phyloP scores from a whole-genome alignment of 2,113 vertebrate species.

The Trinectes maculatus region DNA sequence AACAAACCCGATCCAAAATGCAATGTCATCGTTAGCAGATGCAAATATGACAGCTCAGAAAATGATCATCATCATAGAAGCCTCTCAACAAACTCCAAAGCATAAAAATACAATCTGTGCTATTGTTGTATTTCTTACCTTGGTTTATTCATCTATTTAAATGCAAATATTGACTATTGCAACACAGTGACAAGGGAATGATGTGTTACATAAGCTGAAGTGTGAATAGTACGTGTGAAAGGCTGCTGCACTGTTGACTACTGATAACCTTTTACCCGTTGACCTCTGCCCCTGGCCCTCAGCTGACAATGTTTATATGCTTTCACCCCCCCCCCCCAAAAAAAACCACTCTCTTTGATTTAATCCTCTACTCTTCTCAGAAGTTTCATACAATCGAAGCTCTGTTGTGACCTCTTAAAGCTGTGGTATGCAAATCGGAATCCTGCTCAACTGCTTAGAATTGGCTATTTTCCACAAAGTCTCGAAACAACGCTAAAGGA shows the following conservation, averaged over 20 bases:
- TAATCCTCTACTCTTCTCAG: conserved; percentile 49
- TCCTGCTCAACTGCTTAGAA: conserved; percentile 57
- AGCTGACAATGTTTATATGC: conserved; percentile 31
- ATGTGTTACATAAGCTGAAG: background rate
- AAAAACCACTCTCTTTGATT: conserved; percentile 29
- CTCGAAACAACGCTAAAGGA: background rate
- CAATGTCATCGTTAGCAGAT: background rate
- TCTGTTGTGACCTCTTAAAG: conserved; percentile 67
- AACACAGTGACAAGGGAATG: background rate
- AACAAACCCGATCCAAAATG: background rate
- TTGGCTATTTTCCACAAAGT: conserved; percentile 33
- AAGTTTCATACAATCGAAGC: conserved; percentile 45
- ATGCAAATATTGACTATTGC: background rate
- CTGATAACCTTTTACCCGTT: conserved; percentile 34
- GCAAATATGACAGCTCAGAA: background rate
- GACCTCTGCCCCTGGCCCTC: conserved; percentile 21
- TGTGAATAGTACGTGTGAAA: conserved; percentile 15
- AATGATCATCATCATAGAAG: too few species aligned
- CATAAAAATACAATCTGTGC: background rate
- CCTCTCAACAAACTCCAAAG: background rate
- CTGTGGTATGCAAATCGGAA: conserved; percentile 47
- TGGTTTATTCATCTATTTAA: too few species aligned
- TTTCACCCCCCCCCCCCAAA: conserved; percentile 10
- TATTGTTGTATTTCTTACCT: background rate
- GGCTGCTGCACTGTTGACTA: background rate